Conservation (phyloP, 1,140 invertebrate genomes). For the Amphibalanus amphitrite region DNA sequence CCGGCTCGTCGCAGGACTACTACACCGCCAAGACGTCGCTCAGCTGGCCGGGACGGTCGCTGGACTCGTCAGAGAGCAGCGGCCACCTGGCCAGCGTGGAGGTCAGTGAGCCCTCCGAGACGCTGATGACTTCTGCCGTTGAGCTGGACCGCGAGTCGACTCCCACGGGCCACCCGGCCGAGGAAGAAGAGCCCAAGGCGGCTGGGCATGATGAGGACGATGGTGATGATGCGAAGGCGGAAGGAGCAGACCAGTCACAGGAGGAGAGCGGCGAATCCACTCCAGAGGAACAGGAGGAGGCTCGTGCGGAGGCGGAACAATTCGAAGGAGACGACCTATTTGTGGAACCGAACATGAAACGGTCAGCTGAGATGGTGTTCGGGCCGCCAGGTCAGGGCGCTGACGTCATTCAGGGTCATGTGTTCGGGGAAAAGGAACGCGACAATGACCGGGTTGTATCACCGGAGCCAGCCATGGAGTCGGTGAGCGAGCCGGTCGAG, state of each 20-base stretch:
- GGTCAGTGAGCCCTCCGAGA: constrained; percentile 71
- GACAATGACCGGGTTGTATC: not conserved
- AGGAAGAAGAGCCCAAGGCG: constrained; percentile 21
- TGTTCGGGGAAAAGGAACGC: not conserved
- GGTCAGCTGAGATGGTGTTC: constrained; percentile 77
- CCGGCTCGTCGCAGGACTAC: constrained; percentile 55
- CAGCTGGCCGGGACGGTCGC: constrained; percentile 67
- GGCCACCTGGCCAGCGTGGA: constrained; percentile 71
- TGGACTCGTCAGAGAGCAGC: constrained; percentile 63
- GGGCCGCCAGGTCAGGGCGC: constrained; percentile 14
- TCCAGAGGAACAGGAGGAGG: not conserved
- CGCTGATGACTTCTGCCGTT: constrained; percentile 54
- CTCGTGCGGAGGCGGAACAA: not conserved
- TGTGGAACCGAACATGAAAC: constrained; percentile 42
- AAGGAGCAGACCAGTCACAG: not conserved
- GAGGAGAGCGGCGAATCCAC: constrained; percentile 17
- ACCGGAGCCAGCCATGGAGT: not conserved
- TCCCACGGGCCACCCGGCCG: constrained; percentile 21
- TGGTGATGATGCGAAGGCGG: not conserved
- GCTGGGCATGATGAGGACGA: constrained; percentile 11
- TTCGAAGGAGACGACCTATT: constrained; percentile 11
- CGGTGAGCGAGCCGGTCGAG: not conserved
- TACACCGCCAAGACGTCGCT: constrained; percentile 62
- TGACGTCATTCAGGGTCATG: constrained; percentile 4
- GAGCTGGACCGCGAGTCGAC: constrained; percentile 33